Evolutionary conservation across 2,888 invertebrate genomes (phyloP), one percentile per base, ranked within the genome.

Genomic region (Uloborus plumipes): DNA sequence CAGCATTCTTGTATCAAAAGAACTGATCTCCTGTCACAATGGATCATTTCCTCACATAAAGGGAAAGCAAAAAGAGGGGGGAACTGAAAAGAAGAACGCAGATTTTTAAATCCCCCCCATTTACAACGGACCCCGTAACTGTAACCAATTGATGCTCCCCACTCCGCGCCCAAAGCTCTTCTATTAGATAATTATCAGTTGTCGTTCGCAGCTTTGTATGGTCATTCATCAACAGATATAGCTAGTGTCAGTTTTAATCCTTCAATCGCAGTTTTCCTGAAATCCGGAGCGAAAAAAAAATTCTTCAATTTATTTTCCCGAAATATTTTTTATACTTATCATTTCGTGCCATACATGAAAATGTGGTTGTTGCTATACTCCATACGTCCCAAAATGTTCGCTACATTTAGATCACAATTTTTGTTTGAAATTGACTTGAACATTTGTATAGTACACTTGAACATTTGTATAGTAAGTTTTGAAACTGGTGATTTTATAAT

Each of bases 101-200:
- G 59, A 58, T 74, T 74, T 49, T 31, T 55, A 75, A 76, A 78
- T 78, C 78, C 78, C 78, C 78, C 51, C 55, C 55, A 59, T 72
- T 72, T 78, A 58, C 58, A 71, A 47, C 47, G 49, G 13, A 18
- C 18, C 18, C 50, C 47, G 26, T 76, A 70, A 64, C 64, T 72
- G 78, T 79, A 59, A 79, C 72, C 78, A 79, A 79, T 78, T 65
- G 64, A 64, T 53, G 22, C 59, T 50, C 49, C 47, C 14, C 50
- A 26, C 59, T 7, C 66, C 39, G 15, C 58, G 20, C 39, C 61
- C 20, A 16, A 26, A 49, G 31, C 69, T 58, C 47, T 61, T 53
- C 79, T 67, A 80, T 80, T 80, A 69, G 79, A 80, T 80, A 80
- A 80, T 80, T 80, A 80, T 80, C 79, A 80, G 79, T 73, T 80